These are phyloP conservation scores for Sceloporus undulatus DNA, from an alignment of 2,113 vertebrate species.

Conservation along the genomic window DNA sequence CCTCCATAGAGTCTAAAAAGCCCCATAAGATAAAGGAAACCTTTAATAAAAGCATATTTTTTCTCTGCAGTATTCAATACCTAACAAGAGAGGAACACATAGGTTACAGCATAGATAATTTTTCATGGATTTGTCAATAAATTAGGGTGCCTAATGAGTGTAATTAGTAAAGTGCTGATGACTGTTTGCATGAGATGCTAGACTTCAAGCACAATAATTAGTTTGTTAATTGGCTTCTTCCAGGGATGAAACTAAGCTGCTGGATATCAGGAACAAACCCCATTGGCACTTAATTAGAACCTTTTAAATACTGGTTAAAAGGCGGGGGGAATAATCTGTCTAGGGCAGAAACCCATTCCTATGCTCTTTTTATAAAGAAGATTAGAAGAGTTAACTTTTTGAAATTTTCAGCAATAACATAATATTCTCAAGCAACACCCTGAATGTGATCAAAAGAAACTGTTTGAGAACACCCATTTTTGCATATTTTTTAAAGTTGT, in stretches of 20 bases:
- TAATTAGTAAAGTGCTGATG: constrained; percentile 15
- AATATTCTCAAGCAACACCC: background rate
- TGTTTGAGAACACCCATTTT: background rate
- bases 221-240: constrained; percentile 17
- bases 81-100: background rate
- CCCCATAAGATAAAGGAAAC: background rate
- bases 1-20: background rate
- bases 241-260: constrained; percentile 8
- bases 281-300: constrained; percentile 3
- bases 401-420: background rate
- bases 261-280: background rate
- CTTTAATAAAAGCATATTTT: background rate
- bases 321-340: background rate
- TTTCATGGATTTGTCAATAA: constrained; percentile 6
- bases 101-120: background rate
- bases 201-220: background rate
- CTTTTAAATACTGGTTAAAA: background rate
- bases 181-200: background rate
- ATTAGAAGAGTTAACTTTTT: background rate
- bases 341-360: background rate
- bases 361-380: background rate
- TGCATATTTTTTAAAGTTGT: background rate
- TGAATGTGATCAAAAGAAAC: background rate
- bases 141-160: background rate
- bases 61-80: background rate